Conservation (phyloP, 2,797 vertebrate genomes). For the Propithecus deckenii region DNA sequence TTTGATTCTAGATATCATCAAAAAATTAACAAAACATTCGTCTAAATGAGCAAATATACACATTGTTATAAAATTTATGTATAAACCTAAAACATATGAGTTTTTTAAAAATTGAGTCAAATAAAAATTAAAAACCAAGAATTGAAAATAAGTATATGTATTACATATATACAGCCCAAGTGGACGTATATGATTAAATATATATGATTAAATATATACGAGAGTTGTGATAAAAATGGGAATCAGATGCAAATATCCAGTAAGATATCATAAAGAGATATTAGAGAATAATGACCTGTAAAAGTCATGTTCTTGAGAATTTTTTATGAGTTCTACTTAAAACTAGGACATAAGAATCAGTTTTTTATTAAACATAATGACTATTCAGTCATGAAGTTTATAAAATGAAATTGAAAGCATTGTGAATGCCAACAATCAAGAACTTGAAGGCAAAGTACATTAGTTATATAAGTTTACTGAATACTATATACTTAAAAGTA, state of each 20-base stretch:
- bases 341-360: neutral
- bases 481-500: neutral
- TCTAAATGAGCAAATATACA: neutral
- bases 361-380: slow-evolving; percentile 25
- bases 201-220: neutral
- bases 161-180: neutral
- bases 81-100: neutral
- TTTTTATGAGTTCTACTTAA: neutral
- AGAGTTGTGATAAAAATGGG: neutral
- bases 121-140: neutral
- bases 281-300: slow-evolving; percentile 32
- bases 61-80: neutral
- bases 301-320: slow-evolving; percentile 19
- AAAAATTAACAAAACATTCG: neutral
- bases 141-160: neutral
- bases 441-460: neutral
- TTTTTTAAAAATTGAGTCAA: neutral
- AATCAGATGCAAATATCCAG: neutral
- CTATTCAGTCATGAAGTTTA: slow-evolving; percentile 28
- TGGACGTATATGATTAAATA: neutral
- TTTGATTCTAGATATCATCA: neutral
- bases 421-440: neutral
- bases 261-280: neutral
- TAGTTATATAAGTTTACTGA: neutral
- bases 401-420: neutral